Evolutionary conservation across 2,113 vertebrate species (phyloP), one percentile per base, ranked within the genome.

Genomic region (Peromyscus californicus): DNA sequence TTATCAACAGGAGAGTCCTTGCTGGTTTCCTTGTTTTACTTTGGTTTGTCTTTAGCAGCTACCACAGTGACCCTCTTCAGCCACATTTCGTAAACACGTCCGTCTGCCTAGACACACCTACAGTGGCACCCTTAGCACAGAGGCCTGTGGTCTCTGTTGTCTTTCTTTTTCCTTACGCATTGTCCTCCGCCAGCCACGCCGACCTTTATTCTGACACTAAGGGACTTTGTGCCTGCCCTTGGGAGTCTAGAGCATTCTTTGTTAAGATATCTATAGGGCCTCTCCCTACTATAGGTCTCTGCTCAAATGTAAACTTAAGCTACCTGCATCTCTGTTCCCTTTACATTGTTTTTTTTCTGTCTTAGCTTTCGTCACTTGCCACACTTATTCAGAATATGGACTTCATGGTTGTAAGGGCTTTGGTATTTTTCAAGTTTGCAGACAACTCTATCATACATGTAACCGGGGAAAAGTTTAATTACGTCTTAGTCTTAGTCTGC

Each of bases 401-500:
- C 42, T 70, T 97, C 16, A 72, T 21, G 24, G 10, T 12, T 19
- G 24, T 36, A 63, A 54, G 13, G 39, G 54, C 51, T 86, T 95
- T 90, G 51, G 57, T 93, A 74, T 72, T 45, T 70, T 85, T 63
- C 3, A 87, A 57, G 94, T 48, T 91, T 93, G 54, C 26, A 59
- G 91, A 51, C 39, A 92, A 39, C 72, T 45, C 3, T 94, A 45
- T 10, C 33, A 94, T 93, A 75, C 39, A 90, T 86, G 65, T 63
- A 94, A 54, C 63, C 76, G 86, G 26, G 36, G 79, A 90, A 91
- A 87, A 74, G n/a, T 72, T 72, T 72, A 88, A 74, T 91, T 95
- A 48, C n/a, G 57, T 90, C 91, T 54, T 88, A 12, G 13, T 89
- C 91, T 96, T 90, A 90, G 61, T 96, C 85, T 92, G 21, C 51